Conservation (phyloP, 2,797 vertebrate species). For the Muraenolepis orangiensis region DNA sequence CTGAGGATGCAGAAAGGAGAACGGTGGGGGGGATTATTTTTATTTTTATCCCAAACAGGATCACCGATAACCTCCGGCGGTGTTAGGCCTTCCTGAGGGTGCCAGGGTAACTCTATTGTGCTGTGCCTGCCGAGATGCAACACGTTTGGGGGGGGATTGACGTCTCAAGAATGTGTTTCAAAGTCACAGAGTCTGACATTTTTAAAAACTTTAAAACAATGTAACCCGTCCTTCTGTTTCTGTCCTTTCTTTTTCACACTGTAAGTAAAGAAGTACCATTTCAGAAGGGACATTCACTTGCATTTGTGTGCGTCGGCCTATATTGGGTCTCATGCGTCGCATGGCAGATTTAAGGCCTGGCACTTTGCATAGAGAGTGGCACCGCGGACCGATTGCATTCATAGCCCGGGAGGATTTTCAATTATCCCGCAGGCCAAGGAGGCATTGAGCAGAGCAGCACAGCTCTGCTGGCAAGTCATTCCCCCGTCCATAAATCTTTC, state of each 20-base stretch:
- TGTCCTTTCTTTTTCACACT: not conserved
- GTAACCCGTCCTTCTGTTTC: not conserved
- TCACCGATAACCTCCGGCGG: constrained; percentile 33
- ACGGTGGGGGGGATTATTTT: constrained; percentile 6
- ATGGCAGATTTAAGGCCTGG: constrained; percentile 32
- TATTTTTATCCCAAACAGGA: constrained; percentile 41
- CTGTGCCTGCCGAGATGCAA: constrained; percentile 4
- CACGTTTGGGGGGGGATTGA: not conserved
- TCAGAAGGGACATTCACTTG: not conserved
- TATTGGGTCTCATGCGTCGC: constrained; percentile 1
- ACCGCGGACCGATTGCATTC: constrained; percentile 36
- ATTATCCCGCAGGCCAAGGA: constrained; percentile 54
- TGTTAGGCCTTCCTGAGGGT: constrained; percentile 15
- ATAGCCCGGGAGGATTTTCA: constrained; percentile 57
- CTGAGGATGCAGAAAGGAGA: not conserved
- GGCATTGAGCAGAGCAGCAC: constrained; percentile 27
- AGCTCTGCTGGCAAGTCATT: constrained; percentile 64
- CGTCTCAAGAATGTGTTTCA: not conserved
- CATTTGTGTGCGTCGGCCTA: not conserved
- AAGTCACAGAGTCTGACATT: not conserved
- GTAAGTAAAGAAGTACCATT: not conserved
- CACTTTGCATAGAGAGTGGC: constrained; percentile 36
- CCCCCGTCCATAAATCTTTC: constrained; percentile 52
- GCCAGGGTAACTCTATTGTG: constrained; percentile 27
- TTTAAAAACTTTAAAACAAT: not conserved